A percentile compares a stretch with the other conserved stretches of the same genome.
These are phyloP conservation scores for Amphipyra berbera DNA, from an alignment of 2,888 invertebrate species.

Conservation along the genomic window DNA sequence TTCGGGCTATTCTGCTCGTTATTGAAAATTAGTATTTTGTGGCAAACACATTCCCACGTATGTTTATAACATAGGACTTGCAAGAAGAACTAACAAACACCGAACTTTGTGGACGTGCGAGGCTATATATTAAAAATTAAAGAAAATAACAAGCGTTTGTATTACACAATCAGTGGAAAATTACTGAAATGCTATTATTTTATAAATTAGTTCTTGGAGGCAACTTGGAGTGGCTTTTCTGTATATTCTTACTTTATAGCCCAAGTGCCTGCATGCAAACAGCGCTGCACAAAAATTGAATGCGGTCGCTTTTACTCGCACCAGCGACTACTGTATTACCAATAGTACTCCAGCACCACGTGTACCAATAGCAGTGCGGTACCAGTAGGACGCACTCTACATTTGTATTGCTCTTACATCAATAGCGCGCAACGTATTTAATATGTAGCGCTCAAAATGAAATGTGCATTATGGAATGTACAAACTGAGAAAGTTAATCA, in stretches of 20 bases:
- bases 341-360: not conserved
- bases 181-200: not conserved
- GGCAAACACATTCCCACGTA: too few species aligned
- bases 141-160: too few species aligned
- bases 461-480: not conserved
- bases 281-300: slow-evolving; percentile 10
- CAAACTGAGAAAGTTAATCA: not conserved
- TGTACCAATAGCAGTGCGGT: not conserved
- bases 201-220: not conserved
- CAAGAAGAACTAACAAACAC: not conserved
- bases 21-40: too few species aligned
- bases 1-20: too few species aligned
- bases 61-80: not conserved
- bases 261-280: not conserved
- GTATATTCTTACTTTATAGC: too few species aligned
- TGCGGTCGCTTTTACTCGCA: slow-evolving; percentile 10
- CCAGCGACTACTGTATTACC: not conserved
- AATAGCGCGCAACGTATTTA: not conserved
- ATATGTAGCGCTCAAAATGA: not conserved
- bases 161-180: too few species aligned
- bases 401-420: not conserved
- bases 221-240: not conserved
- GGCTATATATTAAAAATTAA: too few species aligned
- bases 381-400: not conserved
- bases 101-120: too few species aligned